Percentiles rank a stretch among this genome's conserved stretches.
These are phyloP conservation scores for Clarias macrocephalus DNA, from an alignment of 2,113 vertebrate genomes.

Conservation along the genomic window DNA sequence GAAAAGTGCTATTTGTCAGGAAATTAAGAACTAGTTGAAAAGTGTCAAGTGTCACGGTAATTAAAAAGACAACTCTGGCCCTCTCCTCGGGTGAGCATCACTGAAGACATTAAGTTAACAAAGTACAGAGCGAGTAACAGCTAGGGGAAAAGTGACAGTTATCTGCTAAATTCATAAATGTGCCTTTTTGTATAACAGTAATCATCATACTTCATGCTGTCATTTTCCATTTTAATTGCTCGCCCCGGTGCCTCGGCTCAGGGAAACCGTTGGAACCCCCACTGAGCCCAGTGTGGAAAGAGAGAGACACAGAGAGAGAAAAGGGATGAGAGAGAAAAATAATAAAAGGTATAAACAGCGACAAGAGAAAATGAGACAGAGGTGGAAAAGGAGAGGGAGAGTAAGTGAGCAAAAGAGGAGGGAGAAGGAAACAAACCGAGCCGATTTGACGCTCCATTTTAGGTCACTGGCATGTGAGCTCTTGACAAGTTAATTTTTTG, in stretches of 20 bases:
- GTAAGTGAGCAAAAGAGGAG: conserved; percentile 3
- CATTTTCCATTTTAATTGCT: conserved; percentile 73
- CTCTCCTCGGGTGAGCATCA: conserved; percentile 77
- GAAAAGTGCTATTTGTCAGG: conserved; percentile 65
- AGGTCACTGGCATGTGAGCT: conserved; percentile 60
- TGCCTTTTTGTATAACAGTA: conserved; percentile 86
- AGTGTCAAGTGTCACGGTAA: conserved; percentile 75
- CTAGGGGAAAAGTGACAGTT: conserved; percentile 83
- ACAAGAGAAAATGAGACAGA: conserved; percentile 37
- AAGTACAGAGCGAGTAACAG: conserved; percentile 81
- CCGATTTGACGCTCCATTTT: conserved; percentile 58
- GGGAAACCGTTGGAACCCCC: conserved; percentile 59
- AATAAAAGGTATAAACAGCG: conserved; percentile 33
- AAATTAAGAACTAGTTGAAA: conserved; percentile 71
- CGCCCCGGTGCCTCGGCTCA: conserved; percentile 61
- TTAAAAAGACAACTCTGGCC: conserved; percentile 77
- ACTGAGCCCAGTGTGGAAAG: conserved; percentile 59
- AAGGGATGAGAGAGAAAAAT: conserved; percentile 22
- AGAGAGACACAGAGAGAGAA: conserved; percentile 50
- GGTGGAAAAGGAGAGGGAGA: conserved; percentile 23
- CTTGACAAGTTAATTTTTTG: conserved; percentile 71
- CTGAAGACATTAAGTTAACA: conserved; percentile 83
- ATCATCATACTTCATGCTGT: conserved; percentile 86
- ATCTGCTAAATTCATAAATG: conserved; percentile 92
- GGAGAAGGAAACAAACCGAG: conserved; percentile 62